Conservation (phyloP, 2,113 vertebrate genomes). For the Ranitomeya imitator region DNA sequence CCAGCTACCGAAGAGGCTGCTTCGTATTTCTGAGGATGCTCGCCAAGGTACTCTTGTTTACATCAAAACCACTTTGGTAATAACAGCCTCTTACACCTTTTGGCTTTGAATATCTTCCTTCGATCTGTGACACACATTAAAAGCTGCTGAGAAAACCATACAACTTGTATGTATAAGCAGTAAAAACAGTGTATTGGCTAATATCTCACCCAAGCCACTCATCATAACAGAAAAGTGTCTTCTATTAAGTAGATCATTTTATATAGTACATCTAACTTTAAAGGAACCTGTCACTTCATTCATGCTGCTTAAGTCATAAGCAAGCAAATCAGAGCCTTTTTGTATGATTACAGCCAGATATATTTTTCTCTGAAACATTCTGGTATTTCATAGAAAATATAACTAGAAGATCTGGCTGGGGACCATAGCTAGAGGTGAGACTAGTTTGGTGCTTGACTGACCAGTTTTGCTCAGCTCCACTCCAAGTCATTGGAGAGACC, state of each 20-base stretch:
- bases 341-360: too few relatives aligned
- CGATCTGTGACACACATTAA: constrained; percentile 22
- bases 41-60: constrained; percentile 54
- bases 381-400: too few relatives aligned
- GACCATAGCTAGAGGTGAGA: too few relatives aligned
- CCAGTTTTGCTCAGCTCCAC: too few relatives aligned
- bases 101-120: constrained; percentile 50
- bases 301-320: too few relatives aligned
- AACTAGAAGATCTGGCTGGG: too few relatives aligned
- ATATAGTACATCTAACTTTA: not conserved
- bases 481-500: too few relatives aligned
- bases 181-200: not conserved
- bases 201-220: not conserved
- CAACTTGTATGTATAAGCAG: not conserved
- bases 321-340: too few relatives aligned
- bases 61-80: constrained; percentile 57
- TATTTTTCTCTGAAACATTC: too few relatives aligned
- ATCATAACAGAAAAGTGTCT: not conserved
- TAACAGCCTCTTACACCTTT: constrained; percentile 51
- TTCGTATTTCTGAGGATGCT: constrained; percentile 40
- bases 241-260: not conserved
- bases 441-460: too few relatives aligned
- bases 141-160: constrained; percentile 24
- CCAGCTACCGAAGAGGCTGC: constrained; percentile 29
- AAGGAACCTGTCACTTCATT: too few relatives aligned